Evolutionary conservation across 2,888 invertebrate species (phyloP).

Genomic region (Agapostemon virescens): DNA sequence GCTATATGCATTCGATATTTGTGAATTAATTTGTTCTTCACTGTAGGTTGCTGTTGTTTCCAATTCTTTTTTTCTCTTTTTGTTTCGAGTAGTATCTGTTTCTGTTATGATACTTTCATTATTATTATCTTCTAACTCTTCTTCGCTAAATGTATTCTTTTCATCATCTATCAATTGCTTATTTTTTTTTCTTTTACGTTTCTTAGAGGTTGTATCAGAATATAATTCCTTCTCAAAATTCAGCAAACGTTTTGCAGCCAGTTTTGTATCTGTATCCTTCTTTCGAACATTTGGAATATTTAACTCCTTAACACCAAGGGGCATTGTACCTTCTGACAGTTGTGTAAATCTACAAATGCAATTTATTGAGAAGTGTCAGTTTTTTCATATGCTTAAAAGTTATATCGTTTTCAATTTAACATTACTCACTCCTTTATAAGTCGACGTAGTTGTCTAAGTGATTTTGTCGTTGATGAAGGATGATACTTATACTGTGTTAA

Average conservation of each 20-base stretch:
- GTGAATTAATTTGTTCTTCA: background rate
- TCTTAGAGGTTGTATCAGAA: conserved; percentile 68
- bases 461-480: conserved; percentile 82
- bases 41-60: conserved; percentile 4
- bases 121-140: background rate
- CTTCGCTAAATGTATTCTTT: background rate
- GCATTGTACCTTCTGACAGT: conserved; percentile 85
- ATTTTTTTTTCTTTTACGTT: conserved; percentile 66
- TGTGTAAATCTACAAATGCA: conserved; percentile 82
- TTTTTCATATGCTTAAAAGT: conserved; percentile 75
- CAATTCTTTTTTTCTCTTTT: conserved; percentile 14
- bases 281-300: conserved; percentile 74
- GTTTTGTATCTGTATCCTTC: conserved; percentile 74
- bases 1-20: background rate
- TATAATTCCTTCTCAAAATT: conserved; percentile 82
- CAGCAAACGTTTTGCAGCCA: conserved; percentile 79
- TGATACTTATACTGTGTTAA: conserved; percentile 82
- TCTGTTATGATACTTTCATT: conserved; percentile 25
- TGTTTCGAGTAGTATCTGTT: conserved; percentile 10
- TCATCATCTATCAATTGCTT: conserved; percentile 46
- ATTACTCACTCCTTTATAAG: conserved; percentile 81
- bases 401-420: conserved; percentile 4
- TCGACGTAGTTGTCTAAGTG: conserved; percentile 82
- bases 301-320: conserved; percentile 84
- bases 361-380: conserved; percentile 15